Base-by-base conservation (phyloP, 2,888 invertebrate species). In the Tetanocera ferruginea region DNA sequence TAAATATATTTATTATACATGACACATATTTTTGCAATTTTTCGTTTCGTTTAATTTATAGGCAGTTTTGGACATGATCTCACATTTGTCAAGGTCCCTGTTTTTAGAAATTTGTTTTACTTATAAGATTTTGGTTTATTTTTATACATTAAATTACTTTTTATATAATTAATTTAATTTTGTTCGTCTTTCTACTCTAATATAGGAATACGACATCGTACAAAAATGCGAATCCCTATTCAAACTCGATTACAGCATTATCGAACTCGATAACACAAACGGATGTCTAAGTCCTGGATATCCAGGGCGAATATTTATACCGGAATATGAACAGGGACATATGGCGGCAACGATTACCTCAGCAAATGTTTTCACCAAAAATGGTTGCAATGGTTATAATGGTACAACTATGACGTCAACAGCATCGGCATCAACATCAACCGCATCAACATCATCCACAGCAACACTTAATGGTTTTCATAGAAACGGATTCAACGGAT, bases 251-350 rank as follows among this genome's bases (percentile, higher is more conserved):
- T 95, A 95, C 87, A 92, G 91, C 83, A 90, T 93, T 83, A 90
- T 91, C 79, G 91, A 92, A 85, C 90, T 95, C 78, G 91, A 91
- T 82, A 95, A 95, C 87, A 89, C 89, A 37, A 91, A 91, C 83
- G 95, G 95, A 11, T 92, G 93, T 83, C 89, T 95, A 62, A 93
- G 94, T 88, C 91, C 92, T 70, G 92, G 94, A 80, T 95, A 95
- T 90, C 95, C 95, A 49, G 92, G 92, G 84, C 92, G 93, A 81
- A 90, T 95, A 79, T 91, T 94, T 71, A 91, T 95, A 81, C 91
- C 93, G 79, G 93, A 93, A 86, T 91, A 90, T 83, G 93, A 93
- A 85, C 90, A 84, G 72, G 84, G 91, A 8, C 83, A 80, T 62
- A 83, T 85, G 84, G 81, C 73, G 55, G 55, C 34, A 80, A 79